Percentiles rank a stretch among this genome's conserved stretches.
Evolutionary conservation across 2,113 vertebrate genomes (phyloP).

Genomic region (Mormoops blainvillei): DNA sequence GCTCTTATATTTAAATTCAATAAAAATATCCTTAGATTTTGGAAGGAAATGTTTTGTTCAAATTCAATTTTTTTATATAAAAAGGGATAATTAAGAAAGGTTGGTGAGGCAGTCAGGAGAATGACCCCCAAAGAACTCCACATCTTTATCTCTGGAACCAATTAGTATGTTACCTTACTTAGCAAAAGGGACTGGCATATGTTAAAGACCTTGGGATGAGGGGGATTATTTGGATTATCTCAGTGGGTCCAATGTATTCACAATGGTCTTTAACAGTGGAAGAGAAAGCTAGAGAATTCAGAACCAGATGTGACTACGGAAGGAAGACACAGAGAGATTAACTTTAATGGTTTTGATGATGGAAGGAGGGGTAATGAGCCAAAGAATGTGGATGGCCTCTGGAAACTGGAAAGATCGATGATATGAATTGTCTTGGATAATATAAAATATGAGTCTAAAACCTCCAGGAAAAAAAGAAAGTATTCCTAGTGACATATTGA

Average conservation of each 20-base stretch:
- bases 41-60: background rate
- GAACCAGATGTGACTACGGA: background rate
- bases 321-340: background rate
- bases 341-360: background rate
- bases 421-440: background rate
- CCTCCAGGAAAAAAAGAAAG: background rate
- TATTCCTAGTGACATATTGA: background rate
- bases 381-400: background rate
- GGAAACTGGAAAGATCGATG: background rate
- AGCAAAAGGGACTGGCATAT: background rate
- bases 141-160: background rate
- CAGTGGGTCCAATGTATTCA: background rate
- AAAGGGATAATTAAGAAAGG: background rate
- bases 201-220: background rate
- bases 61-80: background rate
- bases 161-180: background rate
- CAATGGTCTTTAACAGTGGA: background rate
- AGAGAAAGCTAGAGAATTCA: background rate
- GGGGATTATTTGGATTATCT: background rate
- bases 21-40: background rate
- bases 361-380: background rate
- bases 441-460: too few relatives aligned
- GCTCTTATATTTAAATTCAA: background rate
- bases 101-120: background rate
- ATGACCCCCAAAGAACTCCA: background rate